phyloP scores from a whole-genome alignment of 2,888 invertebrate genomes.

The Agrotis puta region DNA sequence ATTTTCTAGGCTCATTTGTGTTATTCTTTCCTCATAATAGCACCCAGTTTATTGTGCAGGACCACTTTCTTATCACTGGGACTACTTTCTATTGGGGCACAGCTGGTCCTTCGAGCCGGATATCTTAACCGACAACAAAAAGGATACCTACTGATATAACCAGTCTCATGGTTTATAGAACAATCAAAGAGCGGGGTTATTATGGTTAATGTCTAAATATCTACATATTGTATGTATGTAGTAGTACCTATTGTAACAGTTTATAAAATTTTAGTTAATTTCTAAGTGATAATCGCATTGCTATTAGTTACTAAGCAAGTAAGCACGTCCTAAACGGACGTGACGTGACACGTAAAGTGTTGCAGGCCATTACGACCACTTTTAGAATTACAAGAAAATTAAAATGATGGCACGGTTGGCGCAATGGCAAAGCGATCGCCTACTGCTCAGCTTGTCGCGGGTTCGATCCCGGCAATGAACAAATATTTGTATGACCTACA shows the following conservation, averaged over 20 bases:
- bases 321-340: not conserved
- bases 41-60: conserved; percentile 19
- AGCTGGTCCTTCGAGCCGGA: conserved; percentile 39
- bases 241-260: no score
- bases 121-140: conserved; percentile 5
- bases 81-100: conserved; percentile 40
- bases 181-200: not conserved
- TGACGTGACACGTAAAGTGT: not conserved
- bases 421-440: no score
- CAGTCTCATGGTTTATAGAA: not conserved
- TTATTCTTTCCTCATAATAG: conserved; percentile 14
- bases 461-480: no score
- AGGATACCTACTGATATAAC: conserved; percentile 15
- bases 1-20: not conserved
- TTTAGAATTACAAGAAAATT: no score
- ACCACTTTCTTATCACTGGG: conserved; percentile 32
- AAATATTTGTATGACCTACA: no score
- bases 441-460: no score
- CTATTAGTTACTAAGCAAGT: not conserved
- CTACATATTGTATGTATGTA: no score
- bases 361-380: not conserved
- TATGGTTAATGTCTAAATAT: no score
- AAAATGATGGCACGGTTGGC: no score
- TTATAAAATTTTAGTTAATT: not conserved
- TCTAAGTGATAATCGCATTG: not conserved